Conservation (phyloP, 2,888 invertebrate species). For the Ptycholaimellus sp. region DNA sequence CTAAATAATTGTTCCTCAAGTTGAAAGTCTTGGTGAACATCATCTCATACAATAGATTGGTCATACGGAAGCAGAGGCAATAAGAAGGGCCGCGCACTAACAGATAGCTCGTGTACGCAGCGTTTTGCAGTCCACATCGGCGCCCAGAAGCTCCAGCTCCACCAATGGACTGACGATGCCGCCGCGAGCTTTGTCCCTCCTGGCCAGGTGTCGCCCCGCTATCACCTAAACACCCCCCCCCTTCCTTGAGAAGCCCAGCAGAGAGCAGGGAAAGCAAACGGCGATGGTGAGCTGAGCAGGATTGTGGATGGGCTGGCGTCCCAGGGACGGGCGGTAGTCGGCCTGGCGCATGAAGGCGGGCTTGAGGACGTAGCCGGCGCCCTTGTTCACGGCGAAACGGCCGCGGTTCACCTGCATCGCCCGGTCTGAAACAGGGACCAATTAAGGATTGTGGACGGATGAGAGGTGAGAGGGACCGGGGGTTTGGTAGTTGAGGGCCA, state of each 20-base stretch:
- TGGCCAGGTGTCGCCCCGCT: conserved; percentile 63
- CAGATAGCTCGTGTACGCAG: conserved; percentile 51
- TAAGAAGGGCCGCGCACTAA: conserved; percentile 30
- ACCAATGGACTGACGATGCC: conserved; percentile 70
- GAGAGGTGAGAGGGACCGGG: conserved; percentile 26
- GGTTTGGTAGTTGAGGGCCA: conserved; percentile 88
- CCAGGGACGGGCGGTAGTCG: conserved; percentile 44
- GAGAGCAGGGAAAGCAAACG: neutral
- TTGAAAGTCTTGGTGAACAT: too few species aligned
- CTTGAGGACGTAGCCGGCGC: conserved; percentile 69
- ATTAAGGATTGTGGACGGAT: neutral
- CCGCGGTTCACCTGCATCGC: conserved; percentile 87
- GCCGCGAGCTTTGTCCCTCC: conserved; percentile 37
- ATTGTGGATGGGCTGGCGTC: conserved; percentile 14
- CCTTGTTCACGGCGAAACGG: conserved; percentile 66
- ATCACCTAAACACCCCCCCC: conserved; percentile 37
- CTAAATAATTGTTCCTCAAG: too few species aligned
- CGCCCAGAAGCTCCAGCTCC: conserved; percentile 65
- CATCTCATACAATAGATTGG: neutral
- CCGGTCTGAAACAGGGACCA: conserved; percentile 38
- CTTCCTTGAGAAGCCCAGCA: neutral
- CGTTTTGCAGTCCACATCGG: conserved; percentile 54
- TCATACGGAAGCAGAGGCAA: neutral
- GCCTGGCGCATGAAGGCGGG: conserved; percentile 64
- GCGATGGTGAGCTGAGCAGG: conserved; percentile 1